A percentile compares a stretch with the other conserved stretches of the same genome.
Conservation (phyloP, 2,797 vertebrate species). For the Dipus sagitta region DNA sequence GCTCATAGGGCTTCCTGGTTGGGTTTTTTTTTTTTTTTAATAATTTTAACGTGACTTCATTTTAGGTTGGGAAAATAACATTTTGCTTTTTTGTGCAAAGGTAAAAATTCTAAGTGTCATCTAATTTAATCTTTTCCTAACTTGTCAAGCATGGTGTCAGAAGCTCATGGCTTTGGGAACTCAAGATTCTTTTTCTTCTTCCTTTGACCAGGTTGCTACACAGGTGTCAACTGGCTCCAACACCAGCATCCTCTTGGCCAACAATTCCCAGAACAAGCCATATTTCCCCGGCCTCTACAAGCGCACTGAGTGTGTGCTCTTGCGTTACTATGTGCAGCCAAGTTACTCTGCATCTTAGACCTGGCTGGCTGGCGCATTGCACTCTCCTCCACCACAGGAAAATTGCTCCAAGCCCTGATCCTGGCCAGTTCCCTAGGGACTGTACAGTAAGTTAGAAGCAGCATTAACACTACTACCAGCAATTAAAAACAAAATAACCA, state of each 20-base stretch:
- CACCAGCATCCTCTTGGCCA: background rate
- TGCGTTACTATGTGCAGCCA: background rate
- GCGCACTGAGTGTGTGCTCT: background rate
- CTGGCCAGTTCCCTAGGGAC: conserved; percentile 83
- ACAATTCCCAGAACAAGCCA: background rate
- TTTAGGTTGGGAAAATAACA: background rate
- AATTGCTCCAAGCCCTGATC: background rate
- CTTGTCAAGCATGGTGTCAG: background rate
- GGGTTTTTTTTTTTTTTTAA: too few species aligned
- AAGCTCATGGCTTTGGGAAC: background rate
- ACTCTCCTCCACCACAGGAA: fast-evolving
- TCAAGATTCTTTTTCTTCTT: background rate
- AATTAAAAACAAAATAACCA: conserved; percentile 85
- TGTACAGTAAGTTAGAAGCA: conserved; percentile 84
- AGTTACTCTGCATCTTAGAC: fast-evolving
- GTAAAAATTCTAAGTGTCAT: background rate
- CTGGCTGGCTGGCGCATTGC: background rate
- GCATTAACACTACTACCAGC: conserved; percentile 87
- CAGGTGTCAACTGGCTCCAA: background rate
- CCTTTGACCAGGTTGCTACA: too few species aligned
- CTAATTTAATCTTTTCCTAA: background rate
- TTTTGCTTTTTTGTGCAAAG: background rate
- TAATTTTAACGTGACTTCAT: background rate
- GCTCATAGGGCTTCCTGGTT: background rate
- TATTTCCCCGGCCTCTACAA: background rate